Percentiles rank a stretch among this genome's conserved stretches.
phyloP scores from a whole-genome alignment of 2,888 invertebrate genomes.

The Aphodius sticticus region DNA sequence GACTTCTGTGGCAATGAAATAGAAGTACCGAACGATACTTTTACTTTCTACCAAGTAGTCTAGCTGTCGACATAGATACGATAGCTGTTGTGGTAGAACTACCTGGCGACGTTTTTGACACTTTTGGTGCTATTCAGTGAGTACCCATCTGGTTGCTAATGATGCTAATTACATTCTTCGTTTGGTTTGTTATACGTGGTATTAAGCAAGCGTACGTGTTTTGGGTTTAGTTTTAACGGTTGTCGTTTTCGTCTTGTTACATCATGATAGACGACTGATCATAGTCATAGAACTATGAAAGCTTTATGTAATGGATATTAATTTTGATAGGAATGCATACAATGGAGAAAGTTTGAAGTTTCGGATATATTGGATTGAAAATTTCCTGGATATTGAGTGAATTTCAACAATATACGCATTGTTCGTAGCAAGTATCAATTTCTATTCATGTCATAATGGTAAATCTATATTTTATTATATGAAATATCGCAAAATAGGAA shows the following conservation, averaged over 20 bases:
- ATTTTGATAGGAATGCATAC: neutral
- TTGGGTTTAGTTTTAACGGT: neutral
- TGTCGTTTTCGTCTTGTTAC: neutral
- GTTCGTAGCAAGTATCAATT: no score
- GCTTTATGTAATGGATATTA: neutral
- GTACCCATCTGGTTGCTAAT: neutral
- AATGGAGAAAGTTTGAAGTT: neutral
- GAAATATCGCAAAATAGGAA: no score
- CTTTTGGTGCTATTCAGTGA: neutral
- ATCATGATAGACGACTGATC: neutral
- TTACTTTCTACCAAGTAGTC: slow-evolving; percentile 34
- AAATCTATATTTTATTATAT: no score
- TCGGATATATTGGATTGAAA: neutral
- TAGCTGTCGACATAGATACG: neutral
- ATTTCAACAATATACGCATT: neutral
- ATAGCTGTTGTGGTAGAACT: neutral
- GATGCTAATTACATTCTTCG: neutral
- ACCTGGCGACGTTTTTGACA: neutral
- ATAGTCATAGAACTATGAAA: neutral
- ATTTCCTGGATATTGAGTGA: neutral
- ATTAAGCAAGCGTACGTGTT: neutral
- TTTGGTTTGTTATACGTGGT: neutral
- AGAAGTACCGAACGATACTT: slow-evolving; percentile 28
- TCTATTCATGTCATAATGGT: no score
- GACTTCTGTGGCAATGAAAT: slow-evolving; percentile 34